Conservation (phyloP, 2,888 invertebrate species). For the Drosophila mettleri region DNA sequence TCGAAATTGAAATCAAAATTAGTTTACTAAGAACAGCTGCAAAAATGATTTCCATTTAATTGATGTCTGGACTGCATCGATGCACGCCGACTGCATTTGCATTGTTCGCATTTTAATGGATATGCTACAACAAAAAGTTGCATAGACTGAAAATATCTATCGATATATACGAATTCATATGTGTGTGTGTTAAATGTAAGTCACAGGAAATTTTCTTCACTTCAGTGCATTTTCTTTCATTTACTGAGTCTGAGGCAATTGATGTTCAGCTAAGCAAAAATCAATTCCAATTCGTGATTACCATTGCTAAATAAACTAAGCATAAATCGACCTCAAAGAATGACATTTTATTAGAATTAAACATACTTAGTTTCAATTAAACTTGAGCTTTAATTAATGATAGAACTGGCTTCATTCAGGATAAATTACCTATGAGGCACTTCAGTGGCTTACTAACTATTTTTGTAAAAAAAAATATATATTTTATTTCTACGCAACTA, state of each 20-base stretch:
- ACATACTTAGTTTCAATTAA: neutral
- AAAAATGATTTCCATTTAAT: constrained; percentile 17
- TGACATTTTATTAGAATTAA: neutral
- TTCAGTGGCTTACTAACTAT: neutral
- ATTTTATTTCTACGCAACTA: too few relatives aligned
- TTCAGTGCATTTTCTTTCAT: constrained; percentile 16
- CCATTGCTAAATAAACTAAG: neutral
- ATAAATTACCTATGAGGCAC: neutral
- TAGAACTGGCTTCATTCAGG: neutral
- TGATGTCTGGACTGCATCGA: constrained; percentile 22
- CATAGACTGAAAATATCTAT: constrained; percentile 5
- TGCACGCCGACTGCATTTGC: constrained; percentile 42
- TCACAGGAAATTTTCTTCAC: constrained; percentile 13
- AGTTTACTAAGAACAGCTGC: constrained; percentile 15
- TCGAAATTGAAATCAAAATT: constrained; percentile 16
- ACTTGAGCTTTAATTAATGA: neutral
- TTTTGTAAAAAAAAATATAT: too few relatives aligned
- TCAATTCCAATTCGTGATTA: constrained; percentile 2
- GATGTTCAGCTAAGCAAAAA: constrained; percentile 2
- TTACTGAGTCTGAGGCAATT: constrained; percentile 15
- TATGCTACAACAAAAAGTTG: constrained; percentile 3
- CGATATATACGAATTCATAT: neutral
- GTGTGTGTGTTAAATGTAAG: neutral
- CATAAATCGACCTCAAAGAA: neutral
- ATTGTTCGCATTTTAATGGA: constrained; percentile 21